A percentile compares a stretch with the other conserved stretches of the same genome.
Evolutionary conservation across 2,797 vertebrate genomes (phyloP).

Genomic region (Rachycentron canadum): DNA sequence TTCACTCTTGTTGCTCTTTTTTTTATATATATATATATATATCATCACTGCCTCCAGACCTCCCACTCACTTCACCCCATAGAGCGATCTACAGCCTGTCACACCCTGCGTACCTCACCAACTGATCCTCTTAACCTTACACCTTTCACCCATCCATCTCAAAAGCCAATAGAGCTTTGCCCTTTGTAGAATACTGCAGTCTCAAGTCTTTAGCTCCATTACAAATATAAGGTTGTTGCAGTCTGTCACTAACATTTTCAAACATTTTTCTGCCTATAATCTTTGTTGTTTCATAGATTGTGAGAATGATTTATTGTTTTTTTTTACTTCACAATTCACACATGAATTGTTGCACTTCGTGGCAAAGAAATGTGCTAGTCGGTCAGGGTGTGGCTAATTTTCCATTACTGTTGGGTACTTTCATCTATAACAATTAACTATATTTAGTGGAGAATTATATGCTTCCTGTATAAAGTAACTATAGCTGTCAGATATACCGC

Average conservation of each 20-base stretch:
- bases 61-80: constrained; percentile 67
- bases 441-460: background rate
- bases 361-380: background rate
- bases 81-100: constrained; percentile 58
- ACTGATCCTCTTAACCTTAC: constrained; percentile 29
- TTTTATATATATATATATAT: constrained; percentile 56
- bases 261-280: background rate
- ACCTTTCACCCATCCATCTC: constrained; percentile 35
- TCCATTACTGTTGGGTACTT: background rate
- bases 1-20: constrained; percentile 48
- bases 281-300: background rate
- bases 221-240: background rate
- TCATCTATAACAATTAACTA: background rate
- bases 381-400: background rate
- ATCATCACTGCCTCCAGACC: constrained; percentile 70
- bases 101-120: constrained; percentile 47
- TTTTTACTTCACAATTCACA: background rate
- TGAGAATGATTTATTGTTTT: background rate
- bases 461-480: background rate
- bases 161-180: constrained; percentile 6
- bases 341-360: background rate
- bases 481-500: background rate
- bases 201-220: background rate
- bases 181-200: constrained; percentile 30
- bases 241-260: too few relatives aligned